Evolutionary conservation across 1,140 invertebrate species (phyloP).

Genomic region (Ceratosolen fusciceps): DNA sequence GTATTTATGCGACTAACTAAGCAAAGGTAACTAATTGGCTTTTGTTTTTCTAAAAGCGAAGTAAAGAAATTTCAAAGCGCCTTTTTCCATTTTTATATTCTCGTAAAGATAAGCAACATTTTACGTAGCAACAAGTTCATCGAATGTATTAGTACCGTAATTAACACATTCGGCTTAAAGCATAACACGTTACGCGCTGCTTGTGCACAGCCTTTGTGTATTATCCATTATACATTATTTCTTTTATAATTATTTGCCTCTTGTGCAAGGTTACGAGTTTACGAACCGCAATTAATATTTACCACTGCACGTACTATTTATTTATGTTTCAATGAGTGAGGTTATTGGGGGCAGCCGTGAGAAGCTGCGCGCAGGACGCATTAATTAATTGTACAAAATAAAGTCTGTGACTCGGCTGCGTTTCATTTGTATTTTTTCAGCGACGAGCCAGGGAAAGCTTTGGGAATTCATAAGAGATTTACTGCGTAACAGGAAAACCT

Average conservation of each 20-base stretch:
- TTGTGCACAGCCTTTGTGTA: background rate
- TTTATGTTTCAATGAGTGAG: too few relatives aligned
- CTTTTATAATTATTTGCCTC: background rate
- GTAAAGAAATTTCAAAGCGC: background rate
- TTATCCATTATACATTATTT: background rate
- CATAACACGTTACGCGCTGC: background rate
- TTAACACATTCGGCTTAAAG: background rate
- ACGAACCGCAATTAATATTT: too few relatives aligned
- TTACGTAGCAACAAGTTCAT: background rate
- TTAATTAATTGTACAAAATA: too few relatives aligned
- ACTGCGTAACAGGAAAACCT: slow-evolving; percentile 81
- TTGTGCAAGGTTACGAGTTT: background rate
- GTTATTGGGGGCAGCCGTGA: too few relatives aligned
- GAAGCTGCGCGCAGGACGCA: too few relatives aligned
- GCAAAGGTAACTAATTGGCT: background rate
- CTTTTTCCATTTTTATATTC: background rate
- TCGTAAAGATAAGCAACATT: slow-evolving; percentile 11
- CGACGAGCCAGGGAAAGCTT: slow-evolving; percentile 77
- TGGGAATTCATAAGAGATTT: slow-evolving; percentile 89
- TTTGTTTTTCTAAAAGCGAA: background rate
- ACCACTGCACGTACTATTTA: too few relatives aligned
- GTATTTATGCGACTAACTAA: background rate
- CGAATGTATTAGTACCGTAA: background rate
- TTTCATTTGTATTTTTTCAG: slow-evolving; percentile 61
- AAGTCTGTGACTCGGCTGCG: background rate